Evolutionary conservation across 2,113 vertebrate species (phyloP).

Genomic region (Cricetomys ansorgei): DNA sequence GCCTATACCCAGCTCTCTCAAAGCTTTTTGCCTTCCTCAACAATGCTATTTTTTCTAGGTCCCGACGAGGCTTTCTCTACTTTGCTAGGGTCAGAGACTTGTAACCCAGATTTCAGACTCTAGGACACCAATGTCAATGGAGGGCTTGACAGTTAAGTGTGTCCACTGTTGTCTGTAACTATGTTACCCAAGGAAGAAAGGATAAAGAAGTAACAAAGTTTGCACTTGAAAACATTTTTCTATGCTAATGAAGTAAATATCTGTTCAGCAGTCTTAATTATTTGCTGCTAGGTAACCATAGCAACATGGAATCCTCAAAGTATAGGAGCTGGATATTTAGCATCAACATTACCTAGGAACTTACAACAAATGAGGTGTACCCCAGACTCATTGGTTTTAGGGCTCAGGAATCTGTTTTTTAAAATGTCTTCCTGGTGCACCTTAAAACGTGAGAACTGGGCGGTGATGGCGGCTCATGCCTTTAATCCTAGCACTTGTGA

Average conservation of each 20-base stretch:
- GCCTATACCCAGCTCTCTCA: too few relatives aligned
- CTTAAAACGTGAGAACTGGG: conserved; percentile 7
- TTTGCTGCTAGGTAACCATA: conserved; percentile 20
- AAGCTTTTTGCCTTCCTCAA: background rate
- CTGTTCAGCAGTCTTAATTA: background rate
- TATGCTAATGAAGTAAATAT: conserved; percentile 20
- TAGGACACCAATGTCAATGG: background rate
- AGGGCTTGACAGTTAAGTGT: background rate
- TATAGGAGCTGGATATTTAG: background rate
- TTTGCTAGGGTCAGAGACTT: conserved; percentile 29
- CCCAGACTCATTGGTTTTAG: background rate
- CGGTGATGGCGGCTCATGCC: too few relatives aligned
- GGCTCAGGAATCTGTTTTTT: conserved; percentile 1
- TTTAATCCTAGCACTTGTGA: too few relatives aligned
- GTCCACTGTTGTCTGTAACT: background rate
- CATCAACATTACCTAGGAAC: background rate
- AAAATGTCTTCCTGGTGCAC: background rate
- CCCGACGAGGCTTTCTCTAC: background rate
- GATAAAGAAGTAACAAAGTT: conserved; percentile 14
- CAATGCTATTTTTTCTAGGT: background rate
- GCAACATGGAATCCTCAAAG: background rate
- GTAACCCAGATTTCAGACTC: background rate
- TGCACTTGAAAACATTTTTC: background rate
- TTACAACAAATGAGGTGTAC: background rate
- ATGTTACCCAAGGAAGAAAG: background rate